Conservation (phyloP, 2,888 invertebrate species). For the Nymphalis polychloros region DNA sequence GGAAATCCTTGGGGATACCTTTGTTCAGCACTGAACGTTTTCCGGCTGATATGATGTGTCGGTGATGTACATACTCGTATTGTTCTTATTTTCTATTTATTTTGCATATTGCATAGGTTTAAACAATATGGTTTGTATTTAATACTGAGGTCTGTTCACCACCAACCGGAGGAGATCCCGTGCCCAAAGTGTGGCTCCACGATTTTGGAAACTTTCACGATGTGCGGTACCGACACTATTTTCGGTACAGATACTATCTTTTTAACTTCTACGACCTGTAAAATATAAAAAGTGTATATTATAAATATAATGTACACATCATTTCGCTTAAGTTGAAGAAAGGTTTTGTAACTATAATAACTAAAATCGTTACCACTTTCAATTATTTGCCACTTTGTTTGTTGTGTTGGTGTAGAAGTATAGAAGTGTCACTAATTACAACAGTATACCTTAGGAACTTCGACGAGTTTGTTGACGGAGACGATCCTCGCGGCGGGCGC, state of each 20-base stretch:
- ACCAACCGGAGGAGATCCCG: slow-evolving; percentile 50
- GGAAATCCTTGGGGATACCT: too few relatives aligned
- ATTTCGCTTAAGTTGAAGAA: too few relatives aligned
- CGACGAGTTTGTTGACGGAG: slow-evolving; percentile 50
- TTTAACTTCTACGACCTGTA: slow-evolving; percentile 51
- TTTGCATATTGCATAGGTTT: background rate
- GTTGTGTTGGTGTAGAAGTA: too few relatives aligned
- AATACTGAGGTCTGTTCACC: slow-evolving; percentile 44
- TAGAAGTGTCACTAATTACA: too few relatives aligned
- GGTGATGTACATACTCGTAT: too few relatives aligned
- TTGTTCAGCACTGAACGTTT: too few relatives aligned
- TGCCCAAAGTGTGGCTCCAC: slow-evolving; percentile 47
- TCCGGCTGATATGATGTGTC: too few relatives aligned
- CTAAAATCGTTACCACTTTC: too few relatives aligned
- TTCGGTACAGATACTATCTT: slow-evolving; percentile 57
- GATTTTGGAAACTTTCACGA: slow-evolving; percentile 50
- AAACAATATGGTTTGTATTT: background rate
- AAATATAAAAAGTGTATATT: background rate
- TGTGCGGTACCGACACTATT: slow-evolving; percentile 55
- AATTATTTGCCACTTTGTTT: too few relatives aligned
- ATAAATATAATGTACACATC: too few relatives aligned
- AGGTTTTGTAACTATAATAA: too few relatives aligned
- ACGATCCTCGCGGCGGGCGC: slow-evolving; percentile 43
- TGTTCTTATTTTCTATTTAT: too few relatives aligned
- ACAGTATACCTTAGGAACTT: slow-evolving; percentile 54